Conservation (phyloP, 2,113 vertebrate species). For the Perognathus longimembris region DNA sequence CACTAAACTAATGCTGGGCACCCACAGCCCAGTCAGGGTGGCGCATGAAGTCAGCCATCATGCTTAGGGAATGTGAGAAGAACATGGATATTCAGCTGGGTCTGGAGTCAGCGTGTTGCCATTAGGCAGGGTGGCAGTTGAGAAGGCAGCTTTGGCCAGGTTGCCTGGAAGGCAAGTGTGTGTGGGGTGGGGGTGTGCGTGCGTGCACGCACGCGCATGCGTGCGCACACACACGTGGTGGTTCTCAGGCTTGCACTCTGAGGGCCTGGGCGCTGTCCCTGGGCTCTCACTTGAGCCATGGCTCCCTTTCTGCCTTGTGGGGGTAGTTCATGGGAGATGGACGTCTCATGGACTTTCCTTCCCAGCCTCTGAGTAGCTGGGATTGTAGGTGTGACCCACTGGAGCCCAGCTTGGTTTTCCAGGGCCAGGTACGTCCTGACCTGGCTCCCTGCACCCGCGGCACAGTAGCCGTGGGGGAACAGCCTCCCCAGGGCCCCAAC, state of each 20-base stretch:
- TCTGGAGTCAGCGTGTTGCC: neutral
- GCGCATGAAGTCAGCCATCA: neutral
- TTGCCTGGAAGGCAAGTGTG: neutral
- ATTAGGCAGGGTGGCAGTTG: neutral
- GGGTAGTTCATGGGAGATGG: no score
- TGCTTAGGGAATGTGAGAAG: neutral
- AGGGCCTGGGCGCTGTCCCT: no score
- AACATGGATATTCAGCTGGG: neutral
- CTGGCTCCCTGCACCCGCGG: neutral
- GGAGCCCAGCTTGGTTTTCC: neutral
- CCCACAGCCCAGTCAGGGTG: neutral
- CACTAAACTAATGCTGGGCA: neutral
- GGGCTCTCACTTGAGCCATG: no score
- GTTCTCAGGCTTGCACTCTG: no score
- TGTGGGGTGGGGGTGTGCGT: no score
- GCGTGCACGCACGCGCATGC: no score
- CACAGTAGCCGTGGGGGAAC: neutral
- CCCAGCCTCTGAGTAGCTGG: no score
- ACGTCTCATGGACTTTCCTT: no score
- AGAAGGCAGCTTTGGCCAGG: neutral
- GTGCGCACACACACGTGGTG: no score
- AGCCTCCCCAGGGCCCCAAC: neutral
- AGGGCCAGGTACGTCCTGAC: neutral
- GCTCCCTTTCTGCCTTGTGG: no score
- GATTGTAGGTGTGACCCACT: no score